These are phyloP conservation scores for Peromyscus californicus DNA, from an alignment of 2,113 vertebrate species.

Conservation along the genomic window DNA sequence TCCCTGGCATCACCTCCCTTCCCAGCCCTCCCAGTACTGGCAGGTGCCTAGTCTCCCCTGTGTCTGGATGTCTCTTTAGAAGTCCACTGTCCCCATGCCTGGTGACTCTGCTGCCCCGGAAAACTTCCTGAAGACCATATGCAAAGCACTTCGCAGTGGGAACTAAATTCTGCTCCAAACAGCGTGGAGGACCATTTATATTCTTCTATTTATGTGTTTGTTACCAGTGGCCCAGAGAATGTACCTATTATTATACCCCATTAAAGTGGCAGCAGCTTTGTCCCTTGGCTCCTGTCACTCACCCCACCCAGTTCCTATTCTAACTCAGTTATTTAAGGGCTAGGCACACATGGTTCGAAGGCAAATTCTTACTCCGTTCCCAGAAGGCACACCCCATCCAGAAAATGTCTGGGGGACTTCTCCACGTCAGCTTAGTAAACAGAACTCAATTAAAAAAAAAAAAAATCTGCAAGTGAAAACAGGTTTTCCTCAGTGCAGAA, in stretches of 20 bases:
- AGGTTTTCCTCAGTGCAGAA: neutral
- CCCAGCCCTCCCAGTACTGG: neutral
- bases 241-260: neutral
- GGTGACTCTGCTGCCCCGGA: neutral
- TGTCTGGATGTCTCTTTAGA: neutral
- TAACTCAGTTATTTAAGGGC: neutral
- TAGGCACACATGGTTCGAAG: neutral
- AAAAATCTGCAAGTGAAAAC: neutral
- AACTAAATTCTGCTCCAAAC: slow-evolving; percentile 19
- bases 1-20: no score
- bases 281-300: neutral
- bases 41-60: neutral
- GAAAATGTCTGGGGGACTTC: slow-evolving; percentile 20
- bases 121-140: slow-evolving; percentile 6
- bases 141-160: neutral
- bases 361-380: slow-evolving; percentile 12
- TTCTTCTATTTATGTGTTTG: slow-evolving; percentile 24
- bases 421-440: neutral
- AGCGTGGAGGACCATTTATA: neutral
- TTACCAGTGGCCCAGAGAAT: neutral
- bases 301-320: neutral
- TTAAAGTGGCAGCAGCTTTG: neutral
- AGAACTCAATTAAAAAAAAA: neutral
- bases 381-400: slow-evolving; percentile 35
- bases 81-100: neutral